Evolutionary conservation across 2,888 invertebrate genomes (phyloP).

Genomic region (Sycophila texana): DNA sequence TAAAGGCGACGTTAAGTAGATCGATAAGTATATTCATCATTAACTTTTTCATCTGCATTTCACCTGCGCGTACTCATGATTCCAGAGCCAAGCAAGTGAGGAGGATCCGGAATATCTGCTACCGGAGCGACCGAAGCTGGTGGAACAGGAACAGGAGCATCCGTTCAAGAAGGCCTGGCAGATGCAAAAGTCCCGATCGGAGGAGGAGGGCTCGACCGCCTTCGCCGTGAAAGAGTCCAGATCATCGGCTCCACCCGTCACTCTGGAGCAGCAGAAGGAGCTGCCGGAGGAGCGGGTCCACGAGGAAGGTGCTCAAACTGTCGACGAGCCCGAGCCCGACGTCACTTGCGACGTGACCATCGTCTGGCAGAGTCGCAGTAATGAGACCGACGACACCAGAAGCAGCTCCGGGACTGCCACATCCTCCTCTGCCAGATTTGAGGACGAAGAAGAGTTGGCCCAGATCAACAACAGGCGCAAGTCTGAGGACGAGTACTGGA

Average conservation of each 20-base stretch:
- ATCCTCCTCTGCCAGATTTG: slow-evolving; percentile 58
- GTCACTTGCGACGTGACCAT: slow-evolving; percentile 52
- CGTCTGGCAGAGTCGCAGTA: slow-evolving; percentile 55
- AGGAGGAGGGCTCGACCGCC: slow-evolving; percentile 69
- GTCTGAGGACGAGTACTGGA: slow-evolving; percentile 65
- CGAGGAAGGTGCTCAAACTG: slow-evolving; percentile 36
- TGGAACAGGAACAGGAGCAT: slow-evolving; percentile 73
- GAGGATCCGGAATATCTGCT: slow-evolving; percentile 73
- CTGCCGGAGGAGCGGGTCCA: slow-evolving; percentile 42
- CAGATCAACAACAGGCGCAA: slow-evolving; percentile 57
- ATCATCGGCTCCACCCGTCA: background rate
- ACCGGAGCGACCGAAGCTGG: slow-evolving; percentile 72
- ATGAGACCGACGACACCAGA: slow-evolving; percentile 63
- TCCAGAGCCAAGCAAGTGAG: slow-evolving; percentile 72
- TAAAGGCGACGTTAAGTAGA: too few relatives aligned
- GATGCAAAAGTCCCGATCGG: slow-evolving; percentile 72
- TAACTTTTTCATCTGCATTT: background rate
- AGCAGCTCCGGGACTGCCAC: slow-evolving; percentile 57
- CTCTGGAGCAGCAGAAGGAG: slow-evolving; percentile 48
- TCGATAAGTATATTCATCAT: too few relatives aligned
- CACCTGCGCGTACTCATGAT: background rate
- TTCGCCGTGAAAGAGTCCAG: slow-evolving; percentile 64
- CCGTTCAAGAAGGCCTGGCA: slow-evolving; percentile 74
- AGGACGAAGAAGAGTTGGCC: slow-evolving; percentile 63
- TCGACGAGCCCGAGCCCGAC: slow-evolving; percentile 20